Base-by-base conservation (phyloP, 2,797 vertebrate species). In the Salarias fasciatus region DNA sequence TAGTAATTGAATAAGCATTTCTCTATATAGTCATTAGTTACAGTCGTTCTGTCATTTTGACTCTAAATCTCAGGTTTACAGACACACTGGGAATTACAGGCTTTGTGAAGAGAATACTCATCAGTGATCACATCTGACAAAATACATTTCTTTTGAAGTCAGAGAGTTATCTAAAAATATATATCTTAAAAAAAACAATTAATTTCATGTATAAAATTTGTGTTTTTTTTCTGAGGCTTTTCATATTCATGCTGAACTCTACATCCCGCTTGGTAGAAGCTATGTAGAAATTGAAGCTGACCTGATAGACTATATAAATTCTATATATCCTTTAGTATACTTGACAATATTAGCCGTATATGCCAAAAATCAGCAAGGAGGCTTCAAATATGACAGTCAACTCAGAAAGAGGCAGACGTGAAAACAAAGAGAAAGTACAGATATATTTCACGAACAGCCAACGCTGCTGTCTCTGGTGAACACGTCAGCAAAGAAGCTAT, bases 21-120 rank as follows among this genome's bases (percentile, higher is more conserved):
- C 41, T 71, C 7, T 54, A 6, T 35, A 9, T 24, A 24, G 18
- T 24, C 18, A 18, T 24, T 24, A 24, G 18, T 24, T 24, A 30
- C 7, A 10, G 62, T 54, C 49, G 40, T 65, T 69, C 72, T 84
- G 45, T 79, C 70, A 83, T 85, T 77, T 79, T 14, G 49, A 30
- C 11, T 48, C 85, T 69, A 68, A 73, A 69, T 78, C 62, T 56
- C 49, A 54, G 38, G 64, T 69, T 79, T 67, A 46, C 12, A n/a
- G 33, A 11, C 6, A 49, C 28, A 24, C 38, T 78, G 59, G 50
- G 6, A 77, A 82, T 82, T 56, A 76, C 63, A 88, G 64, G 45
- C 57, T n/a, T n/a, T n/a, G n/a, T n/a, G n/a, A 5, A 15, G 8
- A 53, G n/a, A 58, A 24, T 52, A n/a, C 14, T 56, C 3, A 31